A percentile compares a stretch with the other conserved stretches of the same genome.
These are phyloP conservation scores for Virgularia gustaviana DNA, from an alignment of 92 coral and sea anemone genomes.

Conservation along the genomic window DNA sequence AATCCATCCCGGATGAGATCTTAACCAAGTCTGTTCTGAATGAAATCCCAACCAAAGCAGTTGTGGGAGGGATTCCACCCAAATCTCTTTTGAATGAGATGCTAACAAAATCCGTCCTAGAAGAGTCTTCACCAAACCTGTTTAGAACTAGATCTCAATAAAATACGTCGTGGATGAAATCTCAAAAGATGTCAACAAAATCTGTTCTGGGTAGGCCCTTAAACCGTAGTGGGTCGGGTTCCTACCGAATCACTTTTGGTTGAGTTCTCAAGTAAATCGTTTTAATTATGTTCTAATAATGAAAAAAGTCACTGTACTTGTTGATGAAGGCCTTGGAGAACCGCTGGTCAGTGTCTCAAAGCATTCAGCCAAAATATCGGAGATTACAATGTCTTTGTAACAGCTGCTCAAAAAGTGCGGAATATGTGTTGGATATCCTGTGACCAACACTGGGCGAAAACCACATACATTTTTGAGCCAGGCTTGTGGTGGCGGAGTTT, in stretches of 20 bases:
- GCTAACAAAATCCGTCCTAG: too few relatives aligned
- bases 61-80: too few relatives aligned
- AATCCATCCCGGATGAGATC: too few relatives aligned
- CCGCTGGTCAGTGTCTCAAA: slow-evolving; percentile 46
- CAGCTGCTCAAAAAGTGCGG: slow-evolving; percentile 83
- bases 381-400: slow-evolving; percentile 79
- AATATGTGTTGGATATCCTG: slow-evolving; percentile 72
- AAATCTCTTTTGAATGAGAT: too few relatives aligned
- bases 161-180: too few relatives aligned
- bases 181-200: too few relatives aligned
- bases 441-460: slow-evolving; percentile 83
- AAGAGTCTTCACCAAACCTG: too few relatives aligned
- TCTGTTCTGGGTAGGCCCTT: slow-evolving; percentile 35
- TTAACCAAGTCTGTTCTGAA: too few relatives aligned
- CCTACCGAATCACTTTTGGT: slow-evolving; percentile 37
- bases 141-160: too few relatives aligned
- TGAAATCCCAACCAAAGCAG: too few relatives aligned
- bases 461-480: slow-evolving; percentile 95
- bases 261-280: slow-evolving; percentile 43
- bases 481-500: slow-evolving; percentile 69
- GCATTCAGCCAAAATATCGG: slow-evolving; percentile 81
- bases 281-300: too few relatives aligned
- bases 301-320: not conserved
- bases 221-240: slow-evolving; percentile 20
- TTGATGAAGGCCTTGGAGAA: not conserved